Evolutionary conservation across 2,888 invertebrate species (phyloP), one percentile per base, ranked within the genome.

Genomic region (Physocephala rufipes): DNA sequence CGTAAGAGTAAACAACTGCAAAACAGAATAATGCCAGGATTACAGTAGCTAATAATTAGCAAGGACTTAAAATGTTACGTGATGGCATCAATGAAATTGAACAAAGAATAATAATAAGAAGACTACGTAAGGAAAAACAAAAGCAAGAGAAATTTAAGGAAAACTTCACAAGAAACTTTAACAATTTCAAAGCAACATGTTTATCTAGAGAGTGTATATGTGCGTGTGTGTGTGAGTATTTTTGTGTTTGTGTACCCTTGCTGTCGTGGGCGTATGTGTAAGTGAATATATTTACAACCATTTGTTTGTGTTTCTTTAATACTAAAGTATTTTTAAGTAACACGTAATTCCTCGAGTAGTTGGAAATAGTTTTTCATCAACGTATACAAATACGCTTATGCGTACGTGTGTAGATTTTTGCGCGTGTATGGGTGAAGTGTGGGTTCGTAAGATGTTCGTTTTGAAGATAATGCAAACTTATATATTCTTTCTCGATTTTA

Each of bases 11-110:
- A 19, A 66, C 19, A n/a, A 58, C 51, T 67, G 55, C 43, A 61
- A 49, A 68, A 68, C 61, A 65, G 64, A 65, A 63, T 71, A 71
- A 71, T 73, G 75, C 75, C 73, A 70, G 76, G 75, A 78, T 78
- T 77, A 77, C 76, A 71, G 75, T 72, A 76, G 76, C 77, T 77
- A 76, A 78, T 78, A 76, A 76, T 76, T 76, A 76, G 74, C 76
- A 76, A 74, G 75, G 73, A 76, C 76, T 76, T 75, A 76, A 75
- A 74, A 74, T 76, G 76, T 76, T 74, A 76, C 76, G 75, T 77
- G 76, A 71, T 74, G 71, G 71, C 67, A 73, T 53, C 19, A 63
- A 66, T 26, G 13, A 55, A 67, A 26, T 45, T 26, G 13, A 26
- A 21, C 7, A 28, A 58, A 58, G 28, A 58, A 28, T 12, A 24